phyloP scores from a whole-genome alignment of 2,797 vertebrate species.

The Hydrolagus colliei region DNA sequence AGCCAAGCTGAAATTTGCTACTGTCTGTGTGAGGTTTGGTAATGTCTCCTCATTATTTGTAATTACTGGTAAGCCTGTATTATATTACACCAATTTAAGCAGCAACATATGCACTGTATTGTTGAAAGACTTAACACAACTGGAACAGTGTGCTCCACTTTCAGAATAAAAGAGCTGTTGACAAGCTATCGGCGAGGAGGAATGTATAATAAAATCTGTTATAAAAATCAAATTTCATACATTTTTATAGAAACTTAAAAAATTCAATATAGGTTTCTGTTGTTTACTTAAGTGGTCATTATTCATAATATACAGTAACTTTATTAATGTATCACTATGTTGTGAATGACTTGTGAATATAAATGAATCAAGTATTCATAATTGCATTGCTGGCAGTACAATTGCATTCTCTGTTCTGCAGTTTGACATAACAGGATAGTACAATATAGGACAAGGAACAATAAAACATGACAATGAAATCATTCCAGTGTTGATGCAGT shows the following conservation, averaged over 20 bases:
- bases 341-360: background rate
- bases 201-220: background rate
- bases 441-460: background rate
- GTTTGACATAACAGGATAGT: background rate
- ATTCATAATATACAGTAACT: background rate
- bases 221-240: background rate
- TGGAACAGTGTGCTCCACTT: background rate
- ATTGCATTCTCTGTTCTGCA: background rate
- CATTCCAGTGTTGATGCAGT: background rate
- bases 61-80: conserved; percentile 15
- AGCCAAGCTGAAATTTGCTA: conserved; percentile 1
- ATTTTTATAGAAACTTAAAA: conserved; percentile 4
- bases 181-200: background rate
- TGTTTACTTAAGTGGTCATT: background rate
- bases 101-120: background rate
- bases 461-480: background rate
- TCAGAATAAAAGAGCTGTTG: background rate
- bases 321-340: background rate
- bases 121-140: background rate
- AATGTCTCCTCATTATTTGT: conserved; percentile 17
- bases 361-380: conserved; percentile 1
- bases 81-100: conserved; percentile 21
- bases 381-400: background rate
- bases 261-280: background rate
- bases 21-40: conserved; percentile 10